These are phyloP conservation scores for Polydrusus cervinus DNA, from an alignment of 2,888 invertebrate species.

Conservation along the genomic window DNA sequence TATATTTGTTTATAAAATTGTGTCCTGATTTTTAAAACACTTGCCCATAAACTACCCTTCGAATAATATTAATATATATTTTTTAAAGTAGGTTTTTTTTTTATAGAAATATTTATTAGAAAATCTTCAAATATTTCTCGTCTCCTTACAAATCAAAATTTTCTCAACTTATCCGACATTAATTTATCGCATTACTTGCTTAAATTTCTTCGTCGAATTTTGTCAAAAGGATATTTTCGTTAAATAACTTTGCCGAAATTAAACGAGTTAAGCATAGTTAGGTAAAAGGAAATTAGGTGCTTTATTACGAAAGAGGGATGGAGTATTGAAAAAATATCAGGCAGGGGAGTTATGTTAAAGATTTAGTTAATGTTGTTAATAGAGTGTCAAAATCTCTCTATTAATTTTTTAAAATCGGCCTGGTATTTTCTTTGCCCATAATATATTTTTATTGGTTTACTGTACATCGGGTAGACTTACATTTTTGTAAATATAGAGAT, in stretches of 20 bases:
- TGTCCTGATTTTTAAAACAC: no score
- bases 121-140: not conserved
- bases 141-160: not conserved
- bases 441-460: no score
- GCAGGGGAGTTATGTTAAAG: not conserved
- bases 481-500: no score
- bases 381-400: no score
- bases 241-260: conserved; percentile 7
- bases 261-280: conserved; percentile 8
- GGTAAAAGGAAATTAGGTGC: conserved; percentile 1
- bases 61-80: no score
- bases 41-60: not conserved
- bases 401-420: no score
- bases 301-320: not conserved
- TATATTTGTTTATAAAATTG: no score
- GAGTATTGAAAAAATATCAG: not conserved
- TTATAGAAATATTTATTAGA: no score
- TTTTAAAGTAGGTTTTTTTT: no score
- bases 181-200: not conserved
- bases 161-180: not conserved
- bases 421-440: no score
- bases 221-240: conserved; percentile 12
- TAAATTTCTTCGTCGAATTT: conserved; percentile 5
- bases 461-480: no score
- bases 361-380: not conserved